phyloP scores from a whole-genome alignment of 2,888 invertebrate species.

The Lasioglossum morio region DNA sequence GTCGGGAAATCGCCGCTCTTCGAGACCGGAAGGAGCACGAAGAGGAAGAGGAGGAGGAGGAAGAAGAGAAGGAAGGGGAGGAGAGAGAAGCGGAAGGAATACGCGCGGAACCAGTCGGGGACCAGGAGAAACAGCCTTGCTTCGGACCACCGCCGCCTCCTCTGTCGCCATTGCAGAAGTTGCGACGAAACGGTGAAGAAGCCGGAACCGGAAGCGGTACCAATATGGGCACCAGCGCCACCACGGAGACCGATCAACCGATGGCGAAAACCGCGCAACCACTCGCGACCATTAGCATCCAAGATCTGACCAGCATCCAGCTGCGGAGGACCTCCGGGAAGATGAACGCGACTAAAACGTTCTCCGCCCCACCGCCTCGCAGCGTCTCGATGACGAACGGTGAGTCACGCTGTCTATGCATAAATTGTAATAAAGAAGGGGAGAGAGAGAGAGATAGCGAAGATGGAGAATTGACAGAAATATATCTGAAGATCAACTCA shows the following conservation, averaged over 20 bases:
- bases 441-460: no score
- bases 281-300: slow-evolving; percentile 94
- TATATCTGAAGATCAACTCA: no score
- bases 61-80: slow-evolving; percentile 52
- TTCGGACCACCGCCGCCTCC: slow-evolving; percentile 85
- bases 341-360: slow-evolving; percentile 91
- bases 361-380: slow-evolving; percentile 92
- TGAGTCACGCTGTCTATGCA: slow-evolving; percentile 41
- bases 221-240: slow-evolving; percentile 79
- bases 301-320: slow-evolving; percentile 94
- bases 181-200: slow-evolving; percentile 32
- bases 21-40: background rate
- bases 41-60: slow-evolving; percentile 46
- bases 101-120: slow-evolving; percentile 31
- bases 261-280: slow-evolving; percentile 88
- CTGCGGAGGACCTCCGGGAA: slow-evolving; percentile 89
- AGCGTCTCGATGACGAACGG: slow-evolving; percentile 89
- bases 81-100: slow-evolving; percentile 44
- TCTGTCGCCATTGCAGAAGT: slow-evolving; percentile 78
- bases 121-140: slow-evolving; percentile 62
- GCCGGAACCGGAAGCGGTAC: slow-evolving; percentile 25
- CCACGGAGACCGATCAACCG: slow-evolving; percentile 81
- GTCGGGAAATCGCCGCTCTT: slow-evolving; percentile 40
- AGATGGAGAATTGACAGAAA: no score
- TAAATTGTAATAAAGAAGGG: no score